Percentiles rank a stretch among this genome's conserved stretches.
Evolutionary conservation across 2,113 vertebrate species (phyloP).

Genomic region (Alosa alosa): DNA sequence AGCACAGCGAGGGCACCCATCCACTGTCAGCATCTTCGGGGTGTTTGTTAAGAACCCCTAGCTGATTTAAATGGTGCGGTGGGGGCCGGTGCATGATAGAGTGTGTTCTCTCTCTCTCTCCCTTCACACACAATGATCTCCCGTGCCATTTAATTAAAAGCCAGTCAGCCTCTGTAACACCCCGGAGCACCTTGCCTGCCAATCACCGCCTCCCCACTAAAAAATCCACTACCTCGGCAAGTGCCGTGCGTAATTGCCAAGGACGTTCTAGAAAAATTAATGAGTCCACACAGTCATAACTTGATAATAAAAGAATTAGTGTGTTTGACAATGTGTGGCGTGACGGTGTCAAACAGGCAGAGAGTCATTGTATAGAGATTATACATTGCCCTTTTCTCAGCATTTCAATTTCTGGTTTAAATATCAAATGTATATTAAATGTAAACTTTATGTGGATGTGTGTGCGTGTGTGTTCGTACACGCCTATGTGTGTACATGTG

Average conservation of each 20-base stretch:
- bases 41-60: neutral
- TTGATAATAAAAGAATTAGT: constrained; percentile 37
- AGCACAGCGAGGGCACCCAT: neutral
- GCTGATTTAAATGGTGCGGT: neutral
- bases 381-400: neutral
- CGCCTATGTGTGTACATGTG: neutral
- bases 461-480: neutral
- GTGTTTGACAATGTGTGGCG: constrained; percentile 43
- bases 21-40: neutral
- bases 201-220: constrained; percentile 50
- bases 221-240: constrained; percentile 47
- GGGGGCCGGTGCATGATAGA: neutral
- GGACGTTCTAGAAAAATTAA: constrained; percentile 50
- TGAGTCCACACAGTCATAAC: constrained; percentile 54
- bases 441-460: neutral
- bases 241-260: constrained; percentile 51
- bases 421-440: neutral
- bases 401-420: neutral
- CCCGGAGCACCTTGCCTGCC: constrained; percentile 46
- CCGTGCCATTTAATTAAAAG: constrained; percentile 61
- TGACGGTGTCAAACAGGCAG: constrained; percentile 34
- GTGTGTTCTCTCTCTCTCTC: constrained; percentile 34
- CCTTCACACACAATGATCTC: constrained; percentile 44
- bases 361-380: constrained; percentile 13
- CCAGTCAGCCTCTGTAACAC: constrained; percentile 43